Evolutionary conservation across 35 echinoderm and acorn worm species (phyloP), one percentile per base, ranked within the genome.

Genomic region (Holothuria glaberrima): DNA sequence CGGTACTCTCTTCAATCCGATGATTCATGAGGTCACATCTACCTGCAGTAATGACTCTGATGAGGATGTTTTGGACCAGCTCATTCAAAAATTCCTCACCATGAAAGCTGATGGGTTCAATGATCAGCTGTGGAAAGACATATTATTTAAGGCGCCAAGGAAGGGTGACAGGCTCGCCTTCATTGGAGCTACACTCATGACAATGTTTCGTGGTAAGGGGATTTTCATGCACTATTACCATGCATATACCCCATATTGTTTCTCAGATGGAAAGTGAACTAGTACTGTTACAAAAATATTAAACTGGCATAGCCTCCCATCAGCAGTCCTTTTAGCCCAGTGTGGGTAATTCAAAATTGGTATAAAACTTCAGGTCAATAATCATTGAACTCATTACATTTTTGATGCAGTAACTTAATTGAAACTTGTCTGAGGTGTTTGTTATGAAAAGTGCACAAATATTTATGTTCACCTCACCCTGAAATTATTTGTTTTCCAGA

Each of bases 1-100:
- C 25, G 31, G n/a, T 36, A 74, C 25, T 18, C 71, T 74, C 34
- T 74, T 74, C 34, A 74, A 74, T 74, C 71, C 71, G 30, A 74
- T 36, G 25, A 36, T 74, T 28, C 71, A 74, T 28, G 34, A 74
- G 34, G 71, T 74, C 26, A 74, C 71, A 17, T 74, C 71, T 18
- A 74, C 34, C 6, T 74, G 34, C 71, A 74, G 6, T 6, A 36
- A 5, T 7, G 71, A 74, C 31, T 25, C n/a, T 25, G 71, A 74
- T 28, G 71, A 74, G 71, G 60, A 64, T 64, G 17, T 74, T 74
- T 28, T 36, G 26, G 31, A 74, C 71, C 25, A 24, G 25, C 71
- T 74, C 26, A 31, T 74, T 31, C 71, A 74, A 74, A 74, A 74
- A 30, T 28, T 74, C 34, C 34, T 31, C 17, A 7, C 18, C 25